phyloP scores from a whole-genome alignment of 92 coral and sea anemone genomes.

The Paramuricea clavata region DNA sequence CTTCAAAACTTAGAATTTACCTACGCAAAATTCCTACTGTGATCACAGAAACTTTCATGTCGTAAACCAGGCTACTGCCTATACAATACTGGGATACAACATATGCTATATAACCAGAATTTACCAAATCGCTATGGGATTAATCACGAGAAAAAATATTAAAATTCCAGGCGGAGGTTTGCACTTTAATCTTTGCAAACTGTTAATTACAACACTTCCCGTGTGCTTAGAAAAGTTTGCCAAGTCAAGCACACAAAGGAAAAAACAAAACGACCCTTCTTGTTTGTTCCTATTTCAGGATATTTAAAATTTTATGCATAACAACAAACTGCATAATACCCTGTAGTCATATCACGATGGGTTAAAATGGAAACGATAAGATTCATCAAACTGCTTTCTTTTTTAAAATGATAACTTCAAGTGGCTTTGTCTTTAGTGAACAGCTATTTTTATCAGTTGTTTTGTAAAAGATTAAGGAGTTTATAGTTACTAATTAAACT shows the following conservation, averaged over 20 bases:
- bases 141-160: background rate
- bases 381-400: background rate
- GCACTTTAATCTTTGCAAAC: background rate
- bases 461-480: background rate
- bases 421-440: background rate
- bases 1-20: too few relatives aligned
- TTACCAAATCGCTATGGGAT: background rate
- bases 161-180: background rate
- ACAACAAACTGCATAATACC: background rate
- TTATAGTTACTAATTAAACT: background rate
- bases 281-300: background rate
- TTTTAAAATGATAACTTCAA: background rate
- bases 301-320: background rate
- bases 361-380: background rate
- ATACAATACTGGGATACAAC: too few relatives aligned
- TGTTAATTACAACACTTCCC: background rate
- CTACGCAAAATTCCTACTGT: too few relatives aligned
- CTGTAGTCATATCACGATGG: background rate
- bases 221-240: background rate
- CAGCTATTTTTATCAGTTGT: slow-evolving; percentile 1
- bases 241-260: background rate
- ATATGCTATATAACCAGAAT: background rate
- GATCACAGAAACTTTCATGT: too few relatives aligned
- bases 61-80: too few relatives aligned
- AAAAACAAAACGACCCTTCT: background rate